Evolutionary conservation across 1,140 invertebrate species (phyloP).

Genomic region (Pemphigus obesinymphae): DNA sequence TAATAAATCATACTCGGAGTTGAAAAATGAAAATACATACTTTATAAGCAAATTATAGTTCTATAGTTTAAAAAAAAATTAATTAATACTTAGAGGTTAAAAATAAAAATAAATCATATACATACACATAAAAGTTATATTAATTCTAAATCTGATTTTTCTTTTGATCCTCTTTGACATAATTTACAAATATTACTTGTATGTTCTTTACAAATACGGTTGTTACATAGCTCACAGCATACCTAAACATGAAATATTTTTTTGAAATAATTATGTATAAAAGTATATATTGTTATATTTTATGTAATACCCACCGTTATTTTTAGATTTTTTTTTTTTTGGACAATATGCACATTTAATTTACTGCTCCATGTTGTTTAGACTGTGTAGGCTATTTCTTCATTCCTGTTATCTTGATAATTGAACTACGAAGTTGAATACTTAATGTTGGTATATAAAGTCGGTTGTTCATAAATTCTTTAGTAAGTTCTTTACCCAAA

Average conservation of each 20-base stretch:
- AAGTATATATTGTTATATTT: background rate
- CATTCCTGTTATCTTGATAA: background rate
- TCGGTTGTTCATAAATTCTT: background rate
- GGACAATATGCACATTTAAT: background rate
- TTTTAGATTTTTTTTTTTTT: background rate
- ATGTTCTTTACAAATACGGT: conserved; percentile 6
- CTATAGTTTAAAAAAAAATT: no score
- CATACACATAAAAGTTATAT: no score
- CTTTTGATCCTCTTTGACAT: background rate
- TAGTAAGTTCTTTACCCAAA: background rate
- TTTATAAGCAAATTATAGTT: no score
- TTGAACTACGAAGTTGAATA: background rate
- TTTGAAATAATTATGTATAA: no score
- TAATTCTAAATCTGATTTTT: conserved; percentile 1
- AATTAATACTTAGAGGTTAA: no score
- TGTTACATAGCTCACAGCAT: background rate
- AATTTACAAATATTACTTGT: conserved; percentile 8
- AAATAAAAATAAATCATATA: no score
- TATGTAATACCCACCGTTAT: background rate
- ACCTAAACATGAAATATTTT: background rate
- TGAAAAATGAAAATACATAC: no score
- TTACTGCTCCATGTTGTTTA: background rate
- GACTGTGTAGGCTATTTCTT: background rate
- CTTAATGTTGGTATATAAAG: background rate
- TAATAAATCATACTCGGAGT: no score